Percentiles rank a stretch among this genome's conserved stretches.
phyloP scores from a whole-genome alignment of 2,888 invertebrate species.

The Torymus auratus region DNA sequence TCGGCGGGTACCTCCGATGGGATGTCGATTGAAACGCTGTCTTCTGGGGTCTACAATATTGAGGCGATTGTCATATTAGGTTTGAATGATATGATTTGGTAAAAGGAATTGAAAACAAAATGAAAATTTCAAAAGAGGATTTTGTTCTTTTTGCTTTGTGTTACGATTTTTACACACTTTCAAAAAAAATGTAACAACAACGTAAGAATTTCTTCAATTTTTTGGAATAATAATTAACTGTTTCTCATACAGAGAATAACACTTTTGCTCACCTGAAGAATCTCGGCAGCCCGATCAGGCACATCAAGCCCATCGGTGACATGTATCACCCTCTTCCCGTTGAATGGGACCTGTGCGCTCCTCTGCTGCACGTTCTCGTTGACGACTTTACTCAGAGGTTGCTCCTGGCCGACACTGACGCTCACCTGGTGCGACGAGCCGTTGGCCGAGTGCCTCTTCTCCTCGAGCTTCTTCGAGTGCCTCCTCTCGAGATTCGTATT shows the following conservation, averaged over 20 bases:
- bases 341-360: not conserved
- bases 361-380: conserved; percentile 61
- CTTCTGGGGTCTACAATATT: too few species aligned
- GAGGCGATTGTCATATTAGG: too few species aligned
- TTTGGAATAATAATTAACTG: too few species aligned
- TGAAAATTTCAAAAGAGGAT: too few species aligned
- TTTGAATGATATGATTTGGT: too few species aligned
- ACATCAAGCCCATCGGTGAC: conserved; percentile 61
- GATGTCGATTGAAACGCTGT: conserved; percentile 77
- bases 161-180: too few species aligned
- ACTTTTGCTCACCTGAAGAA: conserved; percentile 62
- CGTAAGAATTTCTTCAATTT: too few species aligned
- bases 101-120: too few species aligned
- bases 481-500: conserved; percentile 74
- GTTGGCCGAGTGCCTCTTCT: conserved; percentile 55
- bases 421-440: not conserved
- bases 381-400: not conserved
- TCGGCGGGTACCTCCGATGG: conserved; percentile 85
- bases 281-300: conserved; percentile 62
- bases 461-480: conserved; percentile 70
- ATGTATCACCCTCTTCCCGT: conserved; percentile 70
- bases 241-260: too few species aligned
- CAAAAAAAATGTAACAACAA: too few species aligned
- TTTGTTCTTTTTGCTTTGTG: too few species aligned
- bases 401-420: conserved; percentile 3